Conservation (phyloP, 2,113 vertebrate species). For the Salvator merianae region DNA sequence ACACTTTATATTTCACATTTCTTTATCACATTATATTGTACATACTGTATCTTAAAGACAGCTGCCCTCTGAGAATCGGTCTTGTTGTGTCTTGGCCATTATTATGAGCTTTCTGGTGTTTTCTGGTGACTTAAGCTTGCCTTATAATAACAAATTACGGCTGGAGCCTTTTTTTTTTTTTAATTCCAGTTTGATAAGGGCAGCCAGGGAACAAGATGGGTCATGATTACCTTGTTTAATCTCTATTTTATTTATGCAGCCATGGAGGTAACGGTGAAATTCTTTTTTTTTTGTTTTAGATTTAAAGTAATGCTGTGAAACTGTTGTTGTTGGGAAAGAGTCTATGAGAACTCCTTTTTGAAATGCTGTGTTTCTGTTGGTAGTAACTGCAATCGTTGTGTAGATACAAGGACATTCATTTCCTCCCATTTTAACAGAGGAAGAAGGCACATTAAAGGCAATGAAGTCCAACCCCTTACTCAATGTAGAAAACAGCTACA, state of each 20-base stretch:
- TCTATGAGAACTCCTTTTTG: slow-evolving; percentile 26
- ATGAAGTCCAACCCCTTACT: too few species aligned
- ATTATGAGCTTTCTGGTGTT: slow-evolving; percentile 22
- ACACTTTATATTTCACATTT: slow-evolving; percentile 66
- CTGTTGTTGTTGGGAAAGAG: not conserved
- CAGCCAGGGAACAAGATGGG: slow-evolving; percentile 10
- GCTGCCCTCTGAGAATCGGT: slow-evolving; percentile 41
- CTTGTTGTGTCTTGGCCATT: slow-evolving; percentile 51
- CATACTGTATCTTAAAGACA: slow-evolving; percentile 40
- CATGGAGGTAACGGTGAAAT: not conserved
- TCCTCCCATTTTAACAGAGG: not conserved
- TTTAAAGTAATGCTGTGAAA: slow-evolving; percentile 43
- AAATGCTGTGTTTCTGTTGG: slow-evolving; percentile 11
- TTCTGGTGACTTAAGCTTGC: slow-evolving; percentile 36
- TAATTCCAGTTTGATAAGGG: slow-evolving; percentile 28
- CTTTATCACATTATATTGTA: slow-evolving; percentile 56
- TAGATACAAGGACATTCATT: not conserved
- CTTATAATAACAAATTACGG: slow-evolving; percentile 30
- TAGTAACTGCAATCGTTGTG: not conserved
- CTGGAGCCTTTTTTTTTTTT: slow-evolving; percentile 7
- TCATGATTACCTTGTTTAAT: slow-evolving; percentile 47
- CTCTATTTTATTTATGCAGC: slow-evolving; percentile 32
- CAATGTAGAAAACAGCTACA: too few species aligned
- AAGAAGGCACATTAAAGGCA: too few species aligned
- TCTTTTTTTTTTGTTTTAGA: slow-evolving; percentile 48